phyloP scores from a whole-genome alignment of 2,888 invertebrate genomes.

The Tridacna gigas region DNA sequence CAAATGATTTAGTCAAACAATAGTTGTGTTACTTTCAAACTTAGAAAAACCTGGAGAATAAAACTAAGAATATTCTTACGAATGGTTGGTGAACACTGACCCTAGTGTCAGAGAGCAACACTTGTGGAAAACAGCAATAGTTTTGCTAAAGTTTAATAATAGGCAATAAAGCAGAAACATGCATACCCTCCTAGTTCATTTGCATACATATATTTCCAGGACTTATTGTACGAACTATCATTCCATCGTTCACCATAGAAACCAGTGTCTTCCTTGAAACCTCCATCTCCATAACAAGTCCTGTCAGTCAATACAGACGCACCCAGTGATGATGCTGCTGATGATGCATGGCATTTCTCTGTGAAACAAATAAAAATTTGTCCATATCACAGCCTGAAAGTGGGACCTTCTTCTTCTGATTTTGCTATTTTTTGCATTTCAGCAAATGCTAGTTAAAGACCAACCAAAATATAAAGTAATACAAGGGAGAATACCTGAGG shows the following conservation, averaged over 20 bases:
- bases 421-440: no score
- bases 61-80: no score
- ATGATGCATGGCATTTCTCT: conserved; percentile 60
- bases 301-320: conserved; percentile 55
- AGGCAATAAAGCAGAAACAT: neutral
- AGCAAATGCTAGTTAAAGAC: no score
- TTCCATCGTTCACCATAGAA: conserved; percentile 73
- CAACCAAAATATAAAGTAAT: no score
- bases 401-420: no score
- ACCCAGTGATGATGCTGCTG: conserved; percentile 37
- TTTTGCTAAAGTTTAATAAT: neutral
- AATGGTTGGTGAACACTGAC: no score
- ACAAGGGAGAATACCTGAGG: no score
- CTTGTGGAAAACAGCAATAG: neutral
- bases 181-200: conserved; percentile 81
- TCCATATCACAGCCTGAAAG: neutral
- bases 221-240: conserved; percentile 63
- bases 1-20: no score
- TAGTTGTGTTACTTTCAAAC: no score
- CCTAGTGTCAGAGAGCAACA: no score
- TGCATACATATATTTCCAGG: conserved; percentile 81
- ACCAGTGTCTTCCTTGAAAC: conserved; percentile 70
- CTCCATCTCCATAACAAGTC: conserved; percentile 67
- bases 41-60: no score
- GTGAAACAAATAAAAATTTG: neutral